Conservation (phyloP, 2,113 vertebrate genomes). For the Actenoides hombroni region DNA sequence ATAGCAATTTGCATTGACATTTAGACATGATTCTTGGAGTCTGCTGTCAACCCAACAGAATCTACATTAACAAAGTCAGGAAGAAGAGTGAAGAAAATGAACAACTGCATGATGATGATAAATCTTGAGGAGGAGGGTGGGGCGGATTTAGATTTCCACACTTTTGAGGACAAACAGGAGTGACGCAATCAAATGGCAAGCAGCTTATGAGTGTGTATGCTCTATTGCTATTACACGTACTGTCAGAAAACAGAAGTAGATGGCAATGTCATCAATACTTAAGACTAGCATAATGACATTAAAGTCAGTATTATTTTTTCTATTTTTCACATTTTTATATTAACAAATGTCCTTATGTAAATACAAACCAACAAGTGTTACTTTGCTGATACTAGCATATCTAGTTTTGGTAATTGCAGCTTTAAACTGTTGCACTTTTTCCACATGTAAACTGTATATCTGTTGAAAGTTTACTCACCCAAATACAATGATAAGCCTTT, state of each 20-base stretch:
- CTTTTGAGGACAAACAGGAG: neutral
- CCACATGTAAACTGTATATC: neutral
- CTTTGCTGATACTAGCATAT: neutral
- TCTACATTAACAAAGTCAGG: neutral
- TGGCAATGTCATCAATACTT: too few species aligned
- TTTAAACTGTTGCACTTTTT: neutral
- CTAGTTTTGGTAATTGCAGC: neutral
- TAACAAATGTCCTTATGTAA: neutral
- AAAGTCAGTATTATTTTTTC: neutral
- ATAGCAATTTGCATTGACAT: neutral
- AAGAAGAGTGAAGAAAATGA: neutral
- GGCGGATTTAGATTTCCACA: neutral
- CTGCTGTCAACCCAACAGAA: neutral
- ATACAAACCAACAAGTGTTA: neutral
- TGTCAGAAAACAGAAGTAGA: neutral
- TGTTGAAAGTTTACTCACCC: neutral
- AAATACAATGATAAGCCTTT: neutral
- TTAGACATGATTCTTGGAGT: neutral
- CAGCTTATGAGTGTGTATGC: neutral
- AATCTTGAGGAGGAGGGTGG: rapidly evolving
- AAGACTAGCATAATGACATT: neutral
- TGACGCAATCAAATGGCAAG: neutral
- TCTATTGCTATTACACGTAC: neutral
- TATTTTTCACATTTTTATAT: neutral
- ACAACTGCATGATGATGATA: neutral